phyloP scores from a whole-genome alignment of 1,140 invertebrate species.

The Pissodes strobi region DNA sequence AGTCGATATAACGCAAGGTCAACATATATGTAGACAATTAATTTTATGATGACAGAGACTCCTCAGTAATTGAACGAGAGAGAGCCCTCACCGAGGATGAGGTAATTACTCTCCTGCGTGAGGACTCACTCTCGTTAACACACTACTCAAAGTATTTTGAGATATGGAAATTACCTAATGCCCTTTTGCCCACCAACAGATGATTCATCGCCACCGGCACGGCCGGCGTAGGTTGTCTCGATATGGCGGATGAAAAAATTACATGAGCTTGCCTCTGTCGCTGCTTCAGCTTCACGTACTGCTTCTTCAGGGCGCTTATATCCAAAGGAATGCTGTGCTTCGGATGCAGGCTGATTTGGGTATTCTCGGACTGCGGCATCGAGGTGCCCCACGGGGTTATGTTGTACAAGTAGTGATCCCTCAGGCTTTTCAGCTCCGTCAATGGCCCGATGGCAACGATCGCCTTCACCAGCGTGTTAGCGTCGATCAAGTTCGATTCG shows the following conservation, averaged over 20 bases:
- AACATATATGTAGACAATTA: no score
- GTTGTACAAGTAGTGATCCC: conserved; percentile 86
- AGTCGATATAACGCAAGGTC: no score
- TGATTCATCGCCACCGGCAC: conserved; percentile 81
- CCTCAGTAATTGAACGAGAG: no score
- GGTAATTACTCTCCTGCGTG: no score
- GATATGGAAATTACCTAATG: conserved; percentile 71
- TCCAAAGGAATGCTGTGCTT: conserved; percentile 80
- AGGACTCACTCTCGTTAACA: no score
- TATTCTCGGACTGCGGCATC: conserved; percentile 55
- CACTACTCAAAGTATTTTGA: no score
- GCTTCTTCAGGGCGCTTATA: conserved; percentile 88
- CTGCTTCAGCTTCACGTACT: conserved; percentile 86
- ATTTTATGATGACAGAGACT: no score
- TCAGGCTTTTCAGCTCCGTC: conserved; percentile 78
- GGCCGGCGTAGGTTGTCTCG: conserved; percentile 66
- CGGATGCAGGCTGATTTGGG: conserved; percentile 48
- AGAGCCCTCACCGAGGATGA: no score
- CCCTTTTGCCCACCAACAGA: conserved; percentile 78
- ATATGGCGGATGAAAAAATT: conserved; percentile 76
- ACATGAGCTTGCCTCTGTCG: conserved; percentile 92
- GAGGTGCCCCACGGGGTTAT: conserved; percentile 72
- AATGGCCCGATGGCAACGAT: conserved; percentile 85
- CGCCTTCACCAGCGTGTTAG: conserved; percentile 83
- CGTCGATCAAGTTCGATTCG: conserved; percentile 79